Evolutionary conservation across 2,888 invertebrate species (phyloP).

Genomic region (Dasysyrphus tricinctus): DNA sequence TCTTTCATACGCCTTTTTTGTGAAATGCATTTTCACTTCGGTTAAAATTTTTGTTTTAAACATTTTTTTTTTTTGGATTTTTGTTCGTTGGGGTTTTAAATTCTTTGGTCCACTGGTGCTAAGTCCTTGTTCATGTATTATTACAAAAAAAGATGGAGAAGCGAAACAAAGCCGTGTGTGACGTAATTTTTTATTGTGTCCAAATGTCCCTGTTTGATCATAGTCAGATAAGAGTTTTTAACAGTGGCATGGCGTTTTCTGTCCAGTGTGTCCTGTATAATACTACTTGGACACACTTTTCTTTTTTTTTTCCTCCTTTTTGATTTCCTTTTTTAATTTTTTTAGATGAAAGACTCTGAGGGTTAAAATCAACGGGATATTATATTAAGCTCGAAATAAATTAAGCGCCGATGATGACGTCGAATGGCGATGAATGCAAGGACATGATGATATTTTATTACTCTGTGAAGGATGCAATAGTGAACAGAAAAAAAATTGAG

Average conservation of each 20-base stretch:
- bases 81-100: slow-evolving; percentile 17
- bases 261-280: background rate
- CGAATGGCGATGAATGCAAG: slow-evolving; percentile 69
- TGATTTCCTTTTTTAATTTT: slow-evolving; percentile 24
- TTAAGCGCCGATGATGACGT: slow-evolving; percentile 66
- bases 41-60: slow-evolving; percentile 44
- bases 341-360: slow-evolving; percentile 43
- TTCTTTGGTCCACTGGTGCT: slow-evolving; percentile 59
- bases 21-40: slow-evolving; percentile 66
- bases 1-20: slow-evolving; percentile 70
- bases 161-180: slow-evolving; percentile 54
- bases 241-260: slow-evolving; percentile 22
- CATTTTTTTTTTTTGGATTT: slow-evolving; percentile 9
- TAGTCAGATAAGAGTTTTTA: slow-evolving; percentile 64
- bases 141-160: slow-evolving; percentile 46
- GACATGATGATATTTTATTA: slow-evolving; percentile 71
- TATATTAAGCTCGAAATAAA: slow-evolving; percentile 70
- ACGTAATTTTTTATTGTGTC: slow-evolving; percentile 64
- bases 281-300: background rate
- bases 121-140: slow-evolving; percentile 67
- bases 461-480: slow-evolving; percentile 59
- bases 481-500: slow-evolving; percentile 11
- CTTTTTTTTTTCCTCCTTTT: slow-evolving; percentile 23
- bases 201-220: slow-evolving; percentile 69
- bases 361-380: slow-evolving; percentile 69